Evolutionary conservation across 2,888 invertebrate species (phyloP).

Genomic region (Caradrina clavipalpis): DNA sequence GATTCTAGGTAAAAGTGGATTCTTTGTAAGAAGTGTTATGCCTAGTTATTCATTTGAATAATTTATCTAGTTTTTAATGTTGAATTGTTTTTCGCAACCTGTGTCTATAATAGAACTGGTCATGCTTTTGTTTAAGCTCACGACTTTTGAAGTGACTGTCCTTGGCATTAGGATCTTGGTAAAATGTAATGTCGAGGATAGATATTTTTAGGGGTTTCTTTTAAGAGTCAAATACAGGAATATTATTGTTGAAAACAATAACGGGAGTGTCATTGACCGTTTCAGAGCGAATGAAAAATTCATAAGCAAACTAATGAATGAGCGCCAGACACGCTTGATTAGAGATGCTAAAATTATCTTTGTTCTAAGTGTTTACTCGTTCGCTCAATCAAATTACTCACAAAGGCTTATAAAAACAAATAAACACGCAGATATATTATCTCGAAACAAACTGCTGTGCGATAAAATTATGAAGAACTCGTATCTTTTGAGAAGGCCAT

Average conservation of each 20-base stretch:
- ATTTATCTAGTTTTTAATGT: neutral
- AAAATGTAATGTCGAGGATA: neutral
- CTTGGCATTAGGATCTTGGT: conserved; percentile 28
- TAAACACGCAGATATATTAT: conserved; percentile 27
- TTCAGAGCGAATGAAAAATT: conserved; percentile 24
- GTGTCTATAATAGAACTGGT: conserved; percentile 3
- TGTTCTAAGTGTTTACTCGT: conserved; percentile 45
- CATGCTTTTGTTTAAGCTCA: conserved; percentile 22
- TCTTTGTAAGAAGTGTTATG: conserved; percentile 8
- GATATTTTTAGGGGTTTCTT: neutral
- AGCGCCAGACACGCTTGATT: conserved; percentile 50
- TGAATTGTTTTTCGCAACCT: conserved; percentile 41
- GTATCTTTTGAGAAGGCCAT: conserved; percentile 40
- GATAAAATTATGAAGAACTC: conserved; percentile 45
- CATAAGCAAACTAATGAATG: conserved; percentile 42
- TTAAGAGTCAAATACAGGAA: neutral
- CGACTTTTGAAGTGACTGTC: conserved; percentile 14
- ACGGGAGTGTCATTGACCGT: conserved; percentile 36
- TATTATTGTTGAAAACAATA: neutral
- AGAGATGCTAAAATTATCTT: conserved; percentile 49
- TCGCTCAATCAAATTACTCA: conserved; percentile 47
- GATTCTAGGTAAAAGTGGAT: conserved; percentile 36
- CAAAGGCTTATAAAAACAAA: conserved; percentile 25
- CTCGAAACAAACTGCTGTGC: conserved; percentile 29
- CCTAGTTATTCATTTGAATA: conserved; percentile 39